phyloP scores from a whole-genome alignment of 2,113 vertebrate genomes.

The Circaetus cinerascens region DNA sequence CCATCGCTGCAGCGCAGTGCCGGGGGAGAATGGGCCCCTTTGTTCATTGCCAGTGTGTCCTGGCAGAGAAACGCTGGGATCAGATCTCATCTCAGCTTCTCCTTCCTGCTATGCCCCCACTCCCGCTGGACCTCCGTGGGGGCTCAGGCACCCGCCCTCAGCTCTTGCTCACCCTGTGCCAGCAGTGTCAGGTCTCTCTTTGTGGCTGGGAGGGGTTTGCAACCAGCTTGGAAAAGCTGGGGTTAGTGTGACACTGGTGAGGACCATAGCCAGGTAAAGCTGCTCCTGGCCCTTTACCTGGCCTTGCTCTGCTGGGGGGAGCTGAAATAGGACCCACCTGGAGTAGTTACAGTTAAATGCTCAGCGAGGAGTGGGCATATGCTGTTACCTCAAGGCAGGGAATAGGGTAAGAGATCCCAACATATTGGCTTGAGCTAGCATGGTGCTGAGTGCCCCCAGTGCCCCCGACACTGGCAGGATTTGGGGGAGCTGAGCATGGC shows the following conservation, averaged over 20 bases:
- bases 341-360: neutral
- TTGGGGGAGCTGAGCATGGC: neutral
- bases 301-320: neutral
- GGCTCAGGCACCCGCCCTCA: neutral
- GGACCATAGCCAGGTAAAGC: neutral
- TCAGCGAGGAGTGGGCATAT: accelerated
- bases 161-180: neutral
- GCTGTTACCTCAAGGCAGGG: neutral
- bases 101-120: neutral
- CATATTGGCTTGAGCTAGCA: accelerated
- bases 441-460: neutral
- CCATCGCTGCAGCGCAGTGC: neutral
- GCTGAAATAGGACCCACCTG: neutral
- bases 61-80: neutral
- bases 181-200: neutral
- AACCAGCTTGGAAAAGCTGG: neutral
- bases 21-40: neutral
- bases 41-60: neutral
- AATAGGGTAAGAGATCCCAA: neutral
- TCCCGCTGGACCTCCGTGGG: neutral
- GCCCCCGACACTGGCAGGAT: neutral
- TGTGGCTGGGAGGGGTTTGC: neutral
- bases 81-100: neutral
- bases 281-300: neutral
- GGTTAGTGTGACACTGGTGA: neutral